Percentiles rank a stretch among this genome's conserved stretches.
phyloP scores from a whole-genome alignment of 2,888 invertebrate genomes.

The Mesodorylaimus sp. region DNA sequence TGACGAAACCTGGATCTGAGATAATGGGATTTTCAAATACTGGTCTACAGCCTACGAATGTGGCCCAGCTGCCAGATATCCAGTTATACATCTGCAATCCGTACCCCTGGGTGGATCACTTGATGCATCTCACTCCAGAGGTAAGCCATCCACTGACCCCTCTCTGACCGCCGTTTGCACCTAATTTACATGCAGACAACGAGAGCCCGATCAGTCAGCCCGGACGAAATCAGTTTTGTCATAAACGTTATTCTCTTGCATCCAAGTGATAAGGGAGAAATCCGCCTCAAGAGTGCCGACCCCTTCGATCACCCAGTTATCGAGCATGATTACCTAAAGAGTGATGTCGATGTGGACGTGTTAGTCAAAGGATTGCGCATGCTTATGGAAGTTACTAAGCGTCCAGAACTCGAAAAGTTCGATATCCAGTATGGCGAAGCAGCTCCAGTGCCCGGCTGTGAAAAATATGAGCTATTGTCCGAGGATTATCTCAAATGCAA shows the following conservation, averaged over 20 bases:
- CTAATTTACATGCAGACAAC: too few relatives aligned
- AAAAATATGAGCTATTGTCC: background rate
- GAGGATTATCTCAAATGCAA: slow-evolving; percentile 5
- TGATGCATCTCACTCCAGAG: too few relatives aligned
- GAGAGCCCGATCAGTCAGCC: too few relatives aligned
- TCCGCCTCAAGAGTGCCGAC: background rate
- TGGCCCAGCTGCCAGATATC: too few relatives aligned
- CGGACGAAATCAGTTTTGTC: background rate
- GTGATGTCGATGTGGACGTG: background rate
- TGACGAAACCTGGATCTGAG: too few relatives aligned
- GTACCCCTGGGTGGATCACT: too few relatives aligned
- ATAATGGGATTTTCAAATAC: too few relatives aligned
- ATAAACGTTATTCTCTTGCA: background rate
- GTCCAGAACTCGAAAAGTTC: background rate
- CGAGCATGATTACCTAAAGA: slow-evolving; percentile 1
- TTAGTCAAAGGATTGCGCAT: background rate
- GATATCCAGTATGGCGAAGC: background rate
- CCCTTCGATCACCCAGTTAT: background rate
- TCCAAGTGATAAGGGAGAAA: background rate
- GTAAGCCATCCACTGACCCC: too few relatives aligned
- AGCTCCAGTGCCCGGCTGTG: background rate
- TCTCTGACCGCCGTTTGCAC: too few relatives aligned
- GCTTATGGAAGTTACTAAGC: background rate
- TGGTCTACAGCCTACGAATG: too few relatives aligned
- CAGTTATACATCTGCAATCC: too few relatives aligned